Evolutionary conservation across 1,140 invertebrate genomes (phyloP).

Genomic region (Subanguina moxae): DNA sequence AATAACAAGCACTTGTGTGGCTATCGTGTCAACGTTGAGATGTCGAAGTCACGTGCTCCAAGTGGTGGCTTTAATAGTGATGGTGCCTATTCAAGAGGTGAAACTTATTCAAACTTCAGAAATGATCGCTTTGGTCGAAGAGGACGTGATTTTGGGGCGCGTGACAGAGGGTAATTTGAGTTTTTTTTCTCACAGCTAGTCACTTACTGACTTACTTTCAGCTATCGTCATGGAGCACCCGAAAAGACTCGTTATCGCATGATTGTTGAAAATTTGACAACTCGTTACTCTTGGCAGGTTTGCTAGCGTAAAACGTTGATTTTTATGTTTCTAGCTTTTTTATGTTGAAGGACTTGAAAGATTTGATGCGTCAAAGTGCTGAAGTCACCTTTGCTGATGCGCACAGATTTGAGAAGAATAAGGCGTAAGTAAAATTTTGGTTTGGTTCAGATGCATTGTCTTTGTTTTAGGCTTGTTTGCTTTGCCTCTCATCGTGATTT

Average conservation of each 20-base stretch:
- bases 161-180: neutral
- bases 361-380: conserved; percentile 97
- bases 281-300: conserved; percentile 98
- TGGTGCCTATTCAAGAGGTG: neutral
- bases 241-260: conserved; percentile 82
- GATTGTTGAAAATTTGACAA: conserved; percentile 93
- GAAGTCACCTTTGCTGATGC: conserved; percentile 99
- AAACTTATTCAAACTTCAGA: too few relatives aligned
- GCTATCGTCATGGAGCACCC: conserved; percentile 2
- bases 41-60: conserved; percentile 44
- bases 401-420: conserved; percentile 88
- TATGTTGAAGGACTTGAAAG: conserved; percentile 99
- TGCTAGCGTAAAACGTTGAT: too few relatives aligned
- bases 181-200: neutral
- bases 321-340: too few relatives aligned
- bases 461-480: conserved; percentile 77
- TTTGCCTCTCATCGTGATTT: conserved; percentile 86
- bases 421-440: conserved; percentile 72
- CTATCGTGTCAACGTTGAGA: conserved; percentile 68
- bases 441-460: neutral
- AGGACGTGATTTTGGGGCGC: neutral
- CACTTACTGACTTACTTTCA: neutral
- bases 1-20: conserved; percentile 92
- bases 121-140: neutral
- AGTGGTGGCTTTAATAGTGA: conserved; percentile 58